Percentiles rank a stretch among this genome's conserved stretches.
These are phyloP conservation scores for Meta bourneti DNA, from an alignment of 2,888 invertebrate genomes.

Conservation along the genomic window DNA sequence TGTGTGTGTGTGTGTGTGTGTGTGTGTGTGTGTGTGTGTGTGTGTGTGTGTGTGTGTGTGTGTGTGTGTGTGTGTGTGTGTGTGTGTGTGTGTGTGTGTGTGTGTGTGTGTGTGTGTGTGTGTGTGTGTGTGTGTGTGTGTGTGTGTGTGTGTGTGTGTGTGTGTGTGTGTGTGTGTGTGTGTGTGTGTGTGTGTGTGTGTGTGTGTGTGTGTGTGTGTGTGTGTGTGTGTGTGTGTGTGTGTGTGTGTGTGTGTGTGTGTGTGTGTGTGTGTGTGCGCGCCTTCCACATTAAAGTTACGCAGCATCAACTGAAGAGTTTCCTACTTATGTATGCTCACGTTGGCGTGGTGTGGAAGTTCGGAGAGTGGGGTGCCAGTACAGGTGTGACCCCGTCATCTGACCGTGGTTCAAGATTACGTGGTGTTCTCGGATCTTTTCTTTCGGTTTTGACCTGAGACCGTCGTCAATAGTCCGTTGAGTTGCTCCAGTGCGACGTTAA, in stretches of 20 bases:
- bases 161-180: constrained; percentile 18
- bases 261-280: constrained; percentile 13
- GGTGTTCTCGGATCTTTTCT: no score
- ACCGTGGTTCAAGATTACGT: no score
- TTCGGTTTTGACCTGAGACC: no score
- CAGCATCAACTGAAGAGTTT: no score
- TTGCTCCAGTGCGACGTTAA: no score
- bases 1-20: constrained; percentile 18
- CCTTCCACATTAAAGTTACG: no score
- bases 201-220: constrained; percentile 18
- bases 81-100: constrained; percentile 18
- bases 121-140: constrained; percentile 18
- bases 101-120: constrained; percentile 18
- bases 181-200: constrained; percentile 18
- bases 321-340: no score
- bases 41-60: constrained; percentile 18
- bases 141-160: constrained; percentile 18
- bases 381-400: no score
- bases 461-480: no score
- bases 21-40: constrained; percentile 18
- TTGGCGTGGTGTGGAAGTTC: no score
- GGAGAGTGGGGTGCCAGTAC: no score
- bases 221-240: constrained; percentile 18
- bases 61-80: constrained; percentile 18
- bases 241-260: constrained; percentile 18